phyloP scores from a whole-genome alignment of 2,888 invertebrate species.

The Philaethria dido region DNA sequence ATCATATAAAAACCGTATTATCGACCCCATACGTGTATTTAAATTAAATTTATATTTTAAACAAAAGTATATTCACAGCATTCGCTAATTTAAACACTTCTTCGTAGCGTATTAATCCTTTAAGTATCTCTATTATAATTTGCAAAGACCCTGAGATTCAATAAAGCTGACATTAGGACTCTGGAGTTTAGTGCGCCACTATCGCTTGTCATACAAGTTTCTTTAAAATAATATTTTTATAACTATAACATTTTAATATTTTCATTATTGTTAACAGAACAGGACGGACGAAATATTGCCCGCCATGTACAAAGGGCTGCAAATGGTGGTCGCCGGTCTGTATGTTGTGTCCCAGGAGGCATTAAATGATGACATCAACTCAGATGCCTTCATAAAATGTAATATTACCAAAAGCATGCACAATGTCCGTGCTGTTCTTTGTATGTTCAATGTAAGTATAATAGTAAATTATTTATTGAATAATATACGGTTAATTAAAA shows the following conservation, averaged over 20 bases:
- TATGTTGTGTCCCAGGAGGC: conserved; percentile 87
- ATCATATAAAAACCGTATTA: not conserved
- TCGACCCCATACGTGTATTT: not conserved
- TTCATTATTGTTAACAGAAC: conserved; percentile 58
- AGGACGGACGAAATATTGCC: conserved; percentile 75
- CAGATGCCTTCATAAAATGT: conserved; percentile 59
- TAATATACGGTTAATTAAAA: no score
- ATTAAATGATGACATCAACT: conserved; percentile 61
- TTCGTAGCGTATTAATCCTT: conserved; percentile 24
- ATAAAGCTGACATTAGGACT: conserved; percentile 25
- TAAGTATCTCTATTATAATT: conserved; percentile 32
- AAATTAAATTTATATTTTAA: not conserved
- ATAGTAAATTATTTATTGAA: not conserved
- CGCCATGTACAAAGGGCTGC: conserved; percentile 86
- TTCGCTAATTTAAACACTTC: conserved; percentile 31
- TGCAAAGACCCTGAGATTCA: conserved; percentile 32
- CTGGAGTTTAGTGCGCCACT: not conserved
- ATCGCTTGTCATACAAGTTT: not conserved
- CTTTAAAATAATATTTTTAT: conserved; percentile 7
- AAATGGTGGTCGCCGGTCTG: conserved; percentile 88
- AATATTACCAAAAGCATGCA: conserved; percentile 85
- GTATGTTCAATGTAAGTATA: conserved; percentile 85
- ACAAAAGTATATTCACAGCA: conserved; percentile 25
- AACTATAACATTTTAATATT: not conserved
- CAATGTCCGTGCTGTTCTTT: conserved; percentile 86